phyloP scores from a whole-genome alignment of 2,888 invertebrate species.

The Drosophila neutralis region DNA sequence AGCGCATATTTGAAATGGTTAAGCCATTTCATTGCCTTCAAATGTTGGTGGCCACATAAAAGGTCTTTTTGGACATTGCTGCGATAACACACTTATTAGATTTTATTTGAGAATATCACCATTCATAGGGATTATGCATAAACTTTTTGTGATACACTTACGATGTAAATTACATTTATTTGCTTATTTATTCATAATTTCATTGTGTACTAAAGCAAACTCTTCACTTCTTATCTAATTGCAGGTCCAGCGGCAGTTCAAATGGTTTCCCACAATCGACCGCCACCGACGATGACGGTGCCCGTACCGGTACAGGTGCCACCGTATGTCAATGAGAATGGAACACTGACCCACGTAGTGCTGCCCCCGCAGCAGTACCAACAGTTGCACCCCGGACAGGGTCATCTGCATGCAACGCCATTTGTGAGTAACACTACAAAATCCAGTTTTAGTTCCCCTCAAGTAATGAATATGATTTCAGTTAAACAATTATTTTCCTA shows the following conservation, averaged over 20 bases:
- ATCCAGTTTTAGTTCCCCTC: background rate
- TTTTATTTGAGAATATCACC: background rate
- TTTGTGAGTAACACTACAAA: conserved; percentile 87
- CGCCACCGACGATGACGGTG: conserved; percentile 93
- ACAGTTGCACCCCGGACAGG: conserved; percentile 85
- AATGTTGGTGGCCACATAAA: background rate
- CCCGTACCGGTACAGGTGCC: conserved; percentile 96
- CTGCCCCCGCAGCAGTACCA: conserved; percentile 90
- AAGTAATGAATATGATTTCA: background rate
- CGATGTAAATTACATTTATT: background rate
- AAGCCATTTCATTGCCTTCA: background rate
- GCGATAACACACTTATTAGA: background rate
- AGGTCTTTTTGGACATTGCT: background rate
- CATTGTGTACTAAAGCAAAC: conserved; percentile 6
- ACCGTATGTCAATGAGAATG: conserved; percentile 96
- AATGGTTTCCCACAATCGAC: conserved; percentile 92
- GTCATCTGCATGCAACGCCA: conserved; percentile 87
- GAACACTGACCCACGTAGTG: conserved; percentile 94
- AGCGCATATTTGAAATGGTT: background rate
- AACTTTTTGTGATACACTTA: background rate
- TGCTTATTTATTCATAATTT: background rate
- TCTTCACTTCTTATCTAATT: conserved; percentile 43
- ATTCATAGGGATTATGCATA: background rate
- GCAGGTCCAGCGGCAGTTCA: conserved; percentile 93
- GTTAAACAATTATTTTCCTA: background rate